A percentile compares a stretch with the other conserved stretches of the same genome.
Conservation (phyloP, 2,888 invertebrate genomes). For the Dryobotodes eremita region DNA sequence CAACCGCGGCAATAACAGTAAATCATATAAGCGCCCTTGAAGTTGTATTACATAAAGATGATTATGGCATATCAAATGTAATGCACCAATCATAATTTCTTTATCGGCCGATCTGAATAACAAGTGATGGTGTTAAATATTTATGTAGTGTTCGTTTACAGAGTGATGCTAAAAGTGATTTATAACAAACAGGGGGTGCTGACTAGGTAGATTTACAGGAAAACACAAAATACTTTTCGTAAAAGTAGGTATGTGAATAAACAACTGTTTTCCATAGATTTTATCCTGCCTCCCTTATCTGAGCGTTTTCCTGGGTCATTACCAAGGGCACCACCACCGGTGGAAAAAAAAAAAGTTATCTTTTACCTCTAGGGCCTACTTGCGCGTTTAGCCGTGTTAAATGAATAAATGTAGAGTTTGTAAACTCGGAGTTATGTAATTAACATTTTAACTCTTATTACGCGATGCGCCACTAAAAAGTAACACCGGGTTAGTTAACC, state of each 20-base stretch:
- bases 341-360: background rate
- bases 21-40: constrained; percentile 74
- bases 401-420: no score
- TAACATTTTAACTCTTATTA: no score
- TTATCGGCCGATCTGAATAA: constrained; percentile 79
- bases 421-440: no score
- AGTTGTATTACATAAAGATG: constrained; percentile 72
- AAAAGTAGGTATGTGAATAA: background rate
- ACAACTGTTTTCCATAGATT: constrained; percentile 10
- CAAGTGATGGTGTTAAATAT: constrained; percentile 80
- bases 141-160: constrained; percentile 71
- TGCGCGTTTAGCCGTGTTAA: no score
- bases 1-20: constrained; percentile 74
- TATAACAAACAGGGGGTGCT: constrained; percentile 55
- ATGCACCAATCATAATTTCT: constrained; percentile 82
- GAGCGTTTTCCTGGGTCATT: constrained; percentile 6
- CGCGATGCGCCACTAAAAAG: no score
- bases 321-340: background rate
- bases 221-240: constrained; percentile 14
- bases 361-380: background rate
- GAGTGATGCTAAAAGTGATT: constrained; percentile 57
- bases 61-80: constrained; percentile 76
- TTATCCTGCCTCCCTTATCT: background rate
- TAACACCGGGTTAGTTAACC: no score
- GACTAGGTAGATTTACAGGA: constrained; percentile 27